Conservation (phyloP, 1,140 invertebrate genomes). For the Protaetia brevitarsis region DNA sequence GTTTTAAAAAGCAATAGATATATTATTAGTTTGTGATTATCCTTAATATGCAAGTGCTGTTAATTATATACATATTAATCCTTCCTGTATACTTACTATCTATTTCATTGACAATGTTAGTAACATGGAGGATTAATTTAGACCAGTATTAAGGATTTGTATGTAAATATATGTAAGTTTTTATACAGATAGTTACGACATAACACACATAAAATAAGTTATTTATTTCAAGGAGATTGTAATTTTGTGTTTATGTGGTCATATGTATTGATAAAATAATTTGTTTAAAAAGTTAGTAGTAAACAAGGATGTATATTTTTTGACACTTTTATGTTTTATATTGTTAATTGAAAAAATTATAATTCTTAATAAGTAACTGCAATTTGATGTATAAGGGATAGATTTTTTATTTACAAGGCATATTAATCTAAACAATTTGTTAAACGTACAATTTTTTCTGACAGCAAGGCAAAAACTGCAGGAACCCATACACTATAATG, state of each 20-base stretch:
- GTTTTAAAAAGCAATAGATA: slow-evolving; percentile 79
- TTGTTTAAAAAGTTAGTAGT: no score
- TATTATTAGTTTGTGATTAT: not conserved
- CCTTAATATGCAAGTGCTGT: not conserved
- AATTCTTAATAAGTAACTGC: no score
- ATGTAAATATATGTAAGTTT: not conserved
- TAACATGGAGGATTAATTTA: no score
- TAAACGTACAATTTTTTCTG: slow-evolving; percentile 17
- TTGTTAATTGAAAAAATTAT: no score
- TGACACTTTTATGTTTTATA: no score
- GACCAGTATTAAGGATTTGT: not conserved
- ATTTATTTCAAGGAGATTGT: no score
- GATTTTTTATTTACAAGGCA: no score
- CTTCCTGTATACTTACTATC: not conserved
- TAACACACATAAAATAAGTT: not conserved
- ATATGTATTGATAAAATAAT: no score
- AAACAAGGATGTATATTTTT: no score
- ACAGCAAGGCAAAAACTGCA: slow-evolving; percentile 23
- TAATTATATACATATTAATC: no score
- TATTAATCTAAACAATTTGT: not conserved
- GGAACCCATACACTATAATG: slow-evolving; percentile 15
- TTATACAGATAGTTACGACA: not conserved
- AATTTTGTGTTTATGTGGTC: no score
- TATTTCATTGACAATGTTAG: not conserved
- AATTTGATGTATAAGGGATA: no score